Conservation (phyloP, 2,888 invertebrate species). For the Athalia rosae region DNA sequence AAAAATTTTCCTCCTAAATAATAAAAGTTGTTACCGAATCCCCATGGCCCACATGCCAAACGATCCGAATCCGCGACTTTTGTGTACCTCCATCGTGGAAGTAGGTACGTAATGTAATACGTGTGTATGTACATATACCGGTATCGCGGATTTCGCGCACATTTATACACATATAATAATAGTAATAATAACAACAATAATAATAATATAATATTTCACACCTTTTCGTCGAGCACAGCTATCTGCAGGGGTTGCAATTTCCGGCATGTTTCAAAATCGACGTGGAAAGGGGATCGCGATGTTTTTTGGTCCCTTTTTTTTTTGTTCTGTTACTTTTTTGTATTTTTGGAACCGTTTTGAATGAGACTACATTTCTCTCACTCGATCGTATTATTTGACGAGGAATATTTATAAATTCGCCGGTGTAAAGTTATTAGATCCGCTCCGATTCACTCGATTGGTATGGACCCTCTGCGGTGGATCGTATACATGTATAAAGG, state of each 20-base stretch:
- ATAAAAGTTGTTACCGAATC: slow-evolving; percentile 13
- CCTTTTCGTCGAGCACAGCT: too few species aligned
- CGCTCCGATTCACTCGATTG: slow-evolving; percentile 21
- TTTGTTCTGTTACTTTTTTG: too few species aligned
- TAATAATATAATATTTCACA: too few species aligned
- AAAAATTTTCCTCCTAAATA: slow-evolving; percentile 17
- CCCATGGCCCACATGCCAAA: slow-evolving; percentile 16
- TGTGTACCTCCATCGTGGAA: background rate
- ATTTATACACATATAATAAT: too few species aligned
- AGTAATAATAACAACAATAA: too few species aligned
- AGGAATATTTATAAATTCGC: background rate
- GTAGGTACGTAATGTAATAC: background rate
- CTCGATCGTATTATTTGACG: slow-evolving; percentile 8
- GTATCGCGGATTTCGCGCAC: background rate
- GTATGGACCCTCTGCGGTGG: too few species aligned
- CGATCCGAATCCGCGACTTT: background rate
- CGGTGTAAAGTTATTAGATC: background rate
- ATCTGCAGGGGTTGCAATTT: too few species aligned
- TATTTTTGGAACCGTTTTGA: too few species aligned
- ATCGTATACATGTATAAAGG: too few species aligned
- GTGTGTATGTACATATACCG: background rate
- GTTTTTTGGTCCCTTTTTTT: too few species aligned
- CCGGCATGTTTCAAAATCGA: too few species aligned
- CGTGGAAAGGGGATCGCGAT: too few species aligned
- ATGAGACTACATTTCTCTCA: background rate